Evolutionary conservation across 2,113 vertebrate species (phyloP).

Genomic region (Caretta caretta): DNA sequence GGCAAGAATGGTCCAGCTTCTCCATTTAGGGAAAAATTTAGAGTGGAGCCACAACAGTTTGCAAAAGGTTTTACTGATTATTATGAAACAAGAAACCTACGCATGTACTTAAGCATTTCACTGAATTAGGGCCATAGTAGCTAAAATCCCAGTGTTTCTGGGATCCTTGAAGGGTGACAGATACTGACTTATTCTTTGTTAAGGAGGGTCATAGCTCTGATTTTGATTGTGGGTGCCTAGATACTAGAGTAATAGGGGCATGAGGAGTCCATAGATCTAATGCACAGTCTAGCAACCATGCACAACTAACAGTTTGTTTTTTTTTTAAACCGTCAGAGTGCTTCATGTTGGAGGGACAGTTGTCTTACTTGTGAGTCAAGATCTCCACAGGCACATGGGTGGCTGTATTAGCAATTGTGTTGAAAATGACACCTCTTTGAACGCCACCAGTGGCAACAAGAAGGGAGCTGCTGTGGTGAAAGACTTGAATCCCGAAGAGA

Average conservation of each 20-base stretch:
- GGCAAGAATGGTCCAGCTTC: not conserved
- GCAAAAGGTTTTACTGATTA: not conserved
- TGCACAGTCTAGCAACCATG: not conserved
- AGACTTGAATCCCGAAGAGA: not conserved
- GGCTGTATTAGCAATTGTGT: not conserved
- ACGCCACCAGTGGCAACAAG: fast-evolving
- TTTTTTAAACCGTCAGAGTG: slow-evolving; percentile 78
- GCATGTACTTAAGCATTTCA: not conserved
- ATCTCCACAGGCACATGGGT: slow-evolving; percentile 75
- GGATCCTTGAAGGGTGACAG: not conserved
- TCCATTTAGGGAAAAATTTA: not conserved
- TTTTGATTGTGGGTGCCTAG: not conserved
- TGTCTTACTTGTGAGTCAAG: slow-evolving; percentile 88
- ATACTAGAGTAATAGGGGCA: not conserved
- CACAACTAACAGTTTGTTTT: not conserved
- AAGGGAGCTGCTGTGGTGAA: not conserved
- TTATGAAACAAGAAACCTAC: not conserved
- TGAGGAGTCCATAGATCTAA: not conserved
- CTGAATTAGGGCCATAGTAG: not conserved
- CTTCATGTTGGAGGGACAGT: slow-evolving; percentile 83
- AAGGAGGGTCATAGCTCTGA: not conserved
- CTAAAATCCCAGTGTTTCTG: not conserved
- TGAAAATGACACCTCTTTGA: not conserved
- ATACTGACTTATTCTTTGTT: not conserved
- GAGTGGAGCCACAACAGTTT: not conserved